Percentiles rank a stretch among this genome's conserved stretches.
Evolutionary conservation across 2,113 vertebrate species (phyloP).

Genomic region (Silurus meridionalis): DNA sequence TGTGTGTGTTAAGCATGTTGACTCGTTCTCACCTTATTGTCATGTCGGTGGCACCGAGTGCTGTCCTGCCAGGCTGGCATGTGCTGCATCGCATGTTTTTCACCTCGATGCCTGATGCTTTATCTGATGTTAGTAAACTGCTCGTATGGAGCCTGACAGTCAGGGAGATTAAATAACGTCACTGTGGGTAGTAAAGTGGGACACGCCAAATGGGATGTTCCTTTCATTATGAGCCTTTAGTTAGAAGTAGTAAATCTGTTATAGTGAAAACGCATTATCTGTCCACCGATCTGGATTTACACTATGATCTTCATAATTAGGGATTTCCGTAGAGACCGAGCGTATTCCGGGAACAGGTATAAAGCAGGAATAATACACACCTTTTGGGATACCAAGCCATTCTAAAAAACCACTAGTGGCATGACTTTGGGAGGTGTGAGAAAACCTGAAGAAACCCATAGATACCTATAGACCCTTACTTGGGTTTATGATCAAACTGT

Average conservation of each 20-base stretch:
- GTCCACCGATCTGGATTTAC: background rate
- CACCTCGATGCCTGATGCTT: background rate
- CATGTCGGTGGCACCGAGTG: constrained; percentile 2
- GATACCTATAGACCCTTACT: background rate
- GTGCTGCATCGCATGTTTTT: background rate
- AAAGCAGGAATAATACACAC: background rate
- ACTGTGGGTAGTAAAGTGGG: background rate
- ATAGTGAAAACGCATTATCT: background rate
- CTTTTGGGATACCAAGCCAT: background rate
- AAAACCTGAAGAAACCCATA: background rate
- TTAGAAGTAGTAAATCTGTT: background rate
- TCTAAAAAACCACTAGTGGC: background rate
- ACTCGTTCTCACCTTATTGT: constrained; percentile 24
- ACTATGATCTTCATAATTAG: background rate
- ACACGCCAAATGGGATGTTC: background rate
- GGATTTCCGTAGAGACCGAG: background rate
- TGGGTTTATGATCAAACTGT: background rate
- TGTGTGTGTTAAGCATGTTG: constrained; percentile 21
- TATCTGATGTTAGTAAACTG: background rate
- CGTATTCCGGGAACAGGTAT: background rate
- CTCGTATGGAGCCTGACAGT: background rate
- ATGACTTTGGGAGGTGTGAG: background rate
- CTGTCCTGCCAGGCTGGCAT: background rate
- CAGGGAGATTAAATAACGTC: background rate
- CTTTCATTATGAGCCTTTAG: background rate